Evolutionary conservation across 2,113 vertebrate species (phyloP).

Genomic region (Psammodynastes pulverulentus): DNA sequence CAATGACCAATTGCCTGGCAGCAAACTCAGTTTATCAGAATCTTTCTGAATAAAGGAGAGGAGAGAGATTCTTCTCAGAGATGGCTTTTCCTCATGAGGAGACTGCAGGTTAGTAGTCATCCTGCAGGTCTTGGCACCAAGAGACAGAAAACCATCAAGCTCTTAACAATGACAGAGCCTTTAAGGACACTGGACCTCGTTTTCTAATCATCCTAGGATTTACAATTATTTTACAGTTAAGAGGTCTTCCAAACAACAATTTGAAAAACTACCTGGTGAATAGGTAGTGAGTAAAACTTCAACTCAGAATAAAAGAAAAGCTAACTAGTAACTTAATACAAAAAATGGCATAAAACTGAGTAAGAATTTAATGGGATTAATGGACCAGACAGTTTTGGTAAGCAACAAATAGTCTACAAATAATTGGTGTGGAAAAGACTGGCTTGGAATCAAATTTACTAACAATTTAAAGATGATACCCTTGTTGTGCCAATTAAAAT

Average conservation of each 20-base stretch:
- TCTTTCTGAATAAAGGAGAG: background rate
- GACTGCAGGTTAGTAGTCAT: background rate
- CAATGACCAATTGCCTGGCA: background rate
- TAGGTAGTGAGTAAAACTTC: background rate
- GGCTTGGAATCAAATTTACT: constrained; percentile 1
- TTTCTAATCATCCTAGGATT: background rate
- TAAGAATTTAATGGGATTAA: background rate
- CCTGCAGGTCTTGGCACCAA: background rate
- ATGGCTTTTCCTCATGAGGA: background rate
- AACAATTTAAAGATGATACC: background rate
- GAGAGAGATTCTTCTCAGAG: background rate
- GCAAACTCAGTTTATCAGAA: background rate
- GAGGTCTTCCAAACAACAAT: background rate
- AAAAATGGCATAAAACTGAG: background rate
- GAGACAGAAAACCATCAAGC: background rate
- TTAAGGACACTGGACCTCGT: background rate
- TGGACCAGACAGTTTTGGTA: background rate
- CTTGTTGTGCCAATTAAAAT: background rate
- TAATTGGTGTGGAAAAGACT: background rate
- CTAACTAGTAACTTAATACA: background rate
- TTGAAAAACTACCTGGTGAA: background rate
- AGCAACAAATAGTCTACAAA: background rate
- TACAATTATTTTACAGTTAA: background rate
- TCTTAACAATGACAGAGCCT: background rate
- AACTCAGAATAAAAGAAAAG: background rate